phyloP scores from a whole-genome alignment of 2,888 invertebrate species.

The Dione vanillae region DNA sequence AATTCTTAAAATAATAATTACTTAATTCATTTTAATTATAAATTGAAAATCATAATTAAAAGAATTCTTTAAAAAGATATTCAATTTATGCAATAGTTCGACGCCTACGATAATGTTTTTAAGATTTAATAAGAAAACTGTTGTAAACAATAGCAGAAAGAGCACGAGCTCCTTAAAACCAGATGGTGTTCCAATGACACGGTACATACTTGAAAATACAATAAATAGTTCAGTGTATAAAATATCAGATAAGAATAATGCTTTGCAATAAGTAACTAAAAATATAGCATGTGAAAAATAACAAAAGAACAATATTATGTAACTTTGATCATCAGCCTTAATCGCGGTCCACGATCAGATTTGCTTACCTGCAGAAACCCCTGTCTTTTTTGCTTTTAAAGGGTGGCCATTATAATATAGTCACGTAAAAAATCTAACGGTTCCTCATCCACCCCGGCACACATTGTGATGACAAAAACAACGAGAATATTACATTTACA shows the following conservation, averaged over 20 bases:
- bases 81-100: neutral
- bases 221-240: conserved; percentile 38
- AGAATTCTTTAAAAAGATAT: conserved; percentile 2
- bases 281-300: conserved; percentile 63
- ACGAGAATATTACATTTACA: conserved; percentile 75
- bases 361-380: conserved; percentile 67
- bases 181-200: conserved; percentile 33
- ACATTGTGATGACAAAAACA: conserved; percentile 78
- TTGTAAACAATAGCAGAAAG: neutral
- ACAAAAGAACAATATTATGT: conserved; percentile 60
- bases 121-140: neutral
- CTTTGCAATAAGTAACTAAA: conserved; percentile 69
- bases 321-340: conserved; percentile 66
- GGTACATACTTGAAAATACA: conserved; percentile 40
- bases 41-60: neutral
- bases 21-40: neutral
- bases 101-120: neutral
- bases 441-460: conserved; percentile 72
- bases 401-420: conserved; percentile 74
- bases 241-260: conserved; percentile 48
- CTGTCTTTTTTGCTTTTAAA: conserved; percentile 70
- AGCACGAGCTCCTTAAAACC: conserved; percentile 27
- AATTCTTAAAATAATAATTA: too few relatives aligned
- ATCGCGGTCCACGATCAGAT: conserved; percentile 70
- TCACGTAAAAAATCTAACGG: conserved; percentile 77